Conservation (phyloP, 2,113 vertebrate genomes). For the Hippolais icterina region DNA sequence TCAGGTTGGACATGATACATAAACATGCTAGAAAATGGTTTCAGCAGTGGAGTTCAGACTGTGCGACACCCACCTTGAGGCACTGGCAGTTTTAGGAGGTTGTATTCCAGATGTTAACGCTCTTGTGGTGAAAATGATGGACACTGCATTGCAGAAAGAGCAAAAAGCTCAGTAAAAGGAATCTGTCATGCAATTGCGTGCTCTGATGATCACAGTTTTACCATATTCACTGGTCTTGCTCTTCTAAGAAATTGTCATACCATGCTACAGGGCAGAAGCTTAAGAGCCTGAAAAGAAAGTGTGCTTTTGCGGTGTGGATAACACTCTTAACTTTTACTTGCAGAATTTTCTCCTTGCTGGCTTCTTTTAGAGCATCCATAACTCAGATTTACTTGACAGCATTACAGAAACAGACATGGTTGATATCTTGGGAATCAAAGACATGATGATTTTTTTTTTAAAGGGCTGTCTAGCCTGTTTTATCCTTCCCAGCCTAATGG, state of each 20-base stretch:
- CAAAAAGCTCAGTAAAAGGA: slow-evolving; percentile 10
- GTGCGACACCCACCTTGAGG: neutral
- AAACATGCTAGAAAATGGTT: neutral
- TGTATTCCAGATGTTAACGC: slow-evolving; percentile 25
- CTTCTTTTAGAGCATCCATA: slow-evolving; percentile 56
- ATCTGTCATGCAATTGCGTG: neutral
- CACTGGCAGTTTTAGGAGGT: slow-evolving; percentile 4
- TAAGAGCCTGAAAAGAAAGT: neutral
- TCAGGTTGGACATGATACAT: neutral
- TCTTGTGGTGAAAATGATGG: slow-evolving; percentile 12
- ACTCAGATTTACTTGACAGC: slow-evolving; percentile 61
- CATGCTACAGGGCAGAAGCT: neutral
- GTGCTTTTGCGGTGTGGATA: neutral
- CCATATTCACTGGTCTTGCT: neutral
- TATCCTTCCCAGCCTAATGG: slow-evolving; percentile 58
- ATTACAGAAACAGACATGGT: slow-evolving; percentile 60
- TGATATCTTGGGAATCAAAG: slow-evolving; percentile 65
- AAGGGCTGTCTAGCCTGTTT: slow-evolving; percentile 51
- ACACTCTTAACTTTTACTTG: neutral
- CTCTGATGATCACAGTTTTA: neutral
- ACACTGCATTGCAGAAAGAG: neutral
- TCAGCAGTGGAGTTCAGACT: neutral
- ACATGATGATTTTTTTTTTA: slow-evolving; percentile 28
- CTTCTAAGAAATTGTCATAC: neutral
- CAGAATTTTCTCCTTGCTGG: slow-evolving; percentile 9